Evolutionary conservation across 2,797 vertebrate genomes (phyloP).

Genomic region (Xenops minutus): DNA sequence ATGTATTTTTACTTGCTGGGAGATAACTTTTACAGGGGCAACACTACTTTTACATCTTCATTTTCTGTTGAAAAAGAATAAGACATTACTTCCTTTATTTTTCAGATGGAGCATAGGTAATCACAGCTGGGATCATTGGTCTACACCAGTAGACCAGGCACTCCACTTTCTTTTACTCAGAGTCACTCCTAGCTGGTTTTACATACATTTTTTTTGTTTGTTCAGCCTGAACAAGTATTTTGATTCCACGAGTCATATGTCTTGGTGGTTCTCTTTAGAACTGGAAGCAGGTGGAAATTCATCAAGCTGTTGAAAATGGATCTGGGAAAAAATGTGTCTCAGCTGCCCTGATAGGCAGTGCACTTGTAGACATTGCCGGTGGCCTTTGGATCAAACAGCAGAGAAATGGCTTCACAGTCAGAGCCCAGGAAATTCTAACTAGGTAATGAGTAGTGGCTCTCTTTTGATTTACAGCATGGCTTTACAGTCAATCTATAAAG

Average conservation of each 20-base stretch:
- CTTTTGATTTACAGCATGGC: conserved; percentile 80
- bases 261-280: conserved; percentile 51
- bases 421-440: conserved; percentile 76
- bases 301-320: conserved; percentile 42
- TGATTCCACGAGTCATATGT: conserved; percentile 40
- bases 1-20: not conserved
- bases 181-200: not conserved
- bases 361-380: conserved; percentile 75
- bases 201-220: not conserved
- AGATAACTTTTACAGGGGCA: not conserved
- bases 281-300: conserved; percentile 50
- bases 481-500: conserved; percentile 71
- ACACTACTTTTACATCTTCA: not conserved
- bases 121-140: not conserved
- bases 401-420: conserved; percentile 78
- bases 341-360: conserved; percentile 72
- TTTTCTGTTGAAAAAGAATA: not conserved
- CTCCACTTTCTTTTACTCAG: not conserved
- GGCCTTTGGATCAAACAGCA: conserved; percentile 84
- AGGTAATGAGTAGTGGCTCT: conserved; percentile 83
- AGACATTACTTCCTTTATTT: not conserved
- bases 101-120: not conserved
- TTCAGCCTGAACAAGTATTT: not conserved
- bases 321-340: conserved; percentile 32
- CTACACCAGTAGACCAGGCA: not conserved